Evolutionary conservation across 2,113 vertebrate species (phyloP).

Genomic region (Cepphus grylle): DNA sequence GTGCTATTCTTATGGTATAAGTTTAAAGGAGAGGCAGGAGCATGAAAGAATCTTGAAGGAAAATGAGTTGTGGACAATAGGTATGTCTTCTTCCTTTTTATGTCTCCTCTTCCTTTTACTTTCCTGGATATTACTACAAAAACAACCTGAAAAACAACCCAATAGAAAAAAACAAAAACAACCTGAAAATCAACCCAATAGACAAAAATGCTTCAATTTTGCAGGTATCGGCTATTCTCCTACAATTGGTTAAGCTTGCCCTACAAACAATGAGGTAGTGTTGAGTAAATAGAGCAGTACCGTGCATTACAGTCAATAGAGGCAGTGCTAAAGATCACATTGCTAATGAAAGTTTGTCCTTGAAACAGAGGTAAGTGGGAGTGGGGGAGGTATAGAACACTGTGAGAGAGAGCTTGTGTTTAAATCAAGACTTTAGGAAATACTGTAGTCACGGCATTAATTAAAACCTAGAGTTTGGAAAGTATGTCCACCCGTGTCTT

Average conservation of each 20-base stretch:
- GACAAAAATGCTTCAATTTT: background rate
- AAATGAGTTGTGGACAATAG: background rate
- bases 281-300: conserved; percentile 65
- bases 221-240: background rate
- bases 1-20: background rate
- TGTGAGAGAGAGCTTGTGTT: background rate
- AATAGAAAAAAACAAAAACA: background rate
- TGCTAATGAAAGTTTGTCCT: conserved; percentile 70
- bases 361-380: conserved; percentile 28
- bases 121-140: background rate
- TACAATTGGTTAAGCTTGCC: conserved; percentile 40
- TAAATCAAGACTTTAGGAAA: background rate
- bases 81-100: background rate
- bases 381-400: background rate
- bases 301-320: conserved; percentile 65
- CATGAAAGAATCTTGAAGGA: background rate
- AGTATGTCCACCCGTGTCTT: conserved; percentile 12
- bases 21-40: background rate
- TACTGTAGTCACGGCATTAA: background rate
- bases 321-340: conserved; percentile 79
- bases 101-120: background rate
- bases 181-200: background rate
- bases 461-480: background rate
- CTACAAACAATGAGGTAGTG: conserved; percentile 70
- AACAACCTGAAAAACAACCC: background rate